Base-by-base conservation (phyloP, 2,113 vertebrate genomes). In the Furnarius figulus region DNA sequence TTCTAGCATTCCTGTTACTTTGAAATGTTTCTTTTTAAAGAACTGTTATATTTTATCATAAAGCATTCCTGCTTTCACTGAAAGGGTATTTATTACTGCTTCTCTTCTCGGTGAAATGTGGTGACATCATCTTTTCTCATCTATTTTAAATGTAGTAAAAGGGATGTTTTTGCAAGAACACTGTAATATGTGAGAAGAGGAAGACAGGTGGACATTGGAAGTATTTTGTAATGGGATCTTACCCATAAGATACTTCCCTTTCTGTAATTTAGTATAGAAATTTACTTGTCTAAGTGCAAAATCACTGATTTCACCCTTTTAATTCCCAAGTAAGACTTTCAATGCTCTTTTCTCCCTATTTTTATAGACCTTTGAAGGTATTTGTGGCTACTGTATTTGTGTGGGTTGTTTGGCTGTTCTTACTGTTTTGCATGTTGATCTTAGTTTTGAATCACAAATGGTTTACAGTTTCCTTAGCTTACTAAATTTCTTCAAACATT, bases 21-120 rank as follows among this genome's bases (percentile, higher is more conserved):
- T 94, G 81, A 97, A 91, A 95, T 94, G 27, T 96, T 94, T 97
- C 31, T 90, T 86, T 97, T 95, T 94, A 81, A 89, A 85, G 65
- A 73, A 53, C 47, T 85, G 86, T 94, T 90, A 55, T 62, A 86
- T 88, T 97, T 97, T 95, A 85, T 86, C 91, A 58, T 93, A 88
- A 80, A 96, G 61, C 35, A 85, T 92, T 87, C 40, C 61, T 85
- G 73, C 62, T 56, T 87, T 92, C 68, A 49, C 44, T 89, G 88
- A 18, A 74, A 81, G 28, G 5, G 15, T 93, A 82, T 96, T 97
- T 94, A 93, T 92, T 90, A 56, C 58, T 55, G 35, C 58, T 76
- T 27, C 89, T 77, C 56, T 90, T 88, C 71, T 86, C 73, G 85
- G 52, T 61, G 19, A 91, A 91, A 65, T 74, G 37, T 86, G 61